Evolutionary conservation across 2,113 vertebrate species (phyloP).

Genomic region (Otolemur garnettii): DNA sequence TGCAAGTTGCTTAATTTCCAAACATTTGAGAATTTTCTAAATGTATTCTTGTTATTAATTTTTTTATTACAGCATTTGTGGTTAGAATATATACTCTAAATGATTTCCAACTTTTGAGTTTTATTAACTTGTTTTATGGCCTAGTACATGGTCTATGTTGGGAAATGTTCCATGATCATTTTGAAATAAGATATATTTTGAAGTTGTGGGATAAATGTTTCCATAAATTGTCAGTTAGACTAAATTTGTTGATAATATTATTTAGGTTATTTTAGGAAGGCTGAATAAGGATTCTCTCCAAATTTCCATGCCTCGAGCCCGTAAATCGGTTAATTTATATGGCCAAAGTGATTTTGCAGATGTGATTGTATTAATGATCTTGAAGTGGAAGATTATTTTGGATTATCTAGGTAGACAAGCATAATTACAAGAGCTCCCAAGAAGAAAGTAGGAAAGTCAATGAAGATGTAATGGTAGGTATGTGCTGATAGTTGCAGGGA

Average conservation of each 20-base stretch:
- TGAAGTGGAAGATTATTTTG: neutral
- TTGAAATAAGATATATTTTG: neutral
- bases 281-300: neutral
- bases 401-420: neutral
- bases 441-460: neutral
- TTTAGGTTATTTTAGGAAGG: neutral
- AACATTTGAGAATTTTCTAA: neutral
- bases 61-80: neutral
- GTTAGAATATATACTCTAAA: neutral
- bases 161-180: neutral
- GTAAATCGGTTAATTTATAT: neutral
- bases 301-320: neutral
- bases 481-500: neutral
- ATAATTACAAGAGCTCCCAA: neutral
- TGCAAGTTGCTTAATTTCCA: neutral
- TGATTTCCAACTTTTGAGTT: neutral
- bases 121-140: neutral
- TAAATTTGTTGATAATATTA: neutral
- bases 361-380: neutral
- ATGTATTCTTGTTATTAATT: neutral
- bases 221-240: neutral
- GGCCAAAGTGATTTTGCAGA: neutral
- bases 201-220: neutral
- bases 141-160: neutral
- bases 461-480: too few species aligned